Evolutionary conservation across 2,797 vertebrate species (phyloP).

Genomic region (Crocodylus rhombifer): DNA sequence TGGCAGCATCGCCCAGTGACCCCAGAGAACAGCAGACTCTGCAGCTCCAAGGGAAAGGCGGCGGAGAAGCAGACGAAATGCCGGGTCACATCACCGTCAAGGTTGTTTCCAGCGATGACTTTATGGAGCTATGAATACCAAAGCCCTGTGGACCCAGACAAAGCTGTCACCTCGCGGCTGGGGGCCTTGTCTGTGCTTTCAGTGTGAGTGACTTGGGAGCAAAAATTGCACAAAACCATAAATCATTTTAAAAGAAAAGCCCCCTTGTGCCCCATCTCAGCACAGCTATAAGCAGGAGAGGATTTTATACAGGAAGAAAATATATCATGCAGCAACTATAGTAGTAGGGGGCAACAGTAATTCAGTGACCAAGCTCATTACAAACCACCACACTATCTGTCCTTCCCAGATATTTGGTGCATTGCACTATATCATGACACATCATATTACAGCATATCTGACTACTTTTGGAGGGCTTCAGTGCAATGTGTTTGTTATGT

Average conservation of each 20-base stretch:
- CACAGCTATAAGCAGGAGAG: not conserved
- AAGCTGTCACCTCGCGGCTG: constrained; percentile 48
- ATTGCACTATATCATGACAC: not conserved
- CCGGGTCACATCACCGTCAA: constrained; percentile 87
- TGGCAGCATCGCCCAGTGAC: constrained; percentile 84
- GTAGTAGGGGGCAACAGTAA: not conserved
- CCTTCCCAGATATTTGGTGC: too few species aligned
- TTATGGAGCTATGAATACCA: constrained; percentile 86
- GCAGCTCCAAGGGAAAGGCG: constrained; percentile 84
- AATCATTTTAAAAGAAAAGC: constrained; percentile 8
- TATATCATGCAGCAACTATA: not conserved
- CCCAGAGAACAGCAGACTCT: constrained; percentile 80
- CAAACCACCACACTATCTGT: not conserved
- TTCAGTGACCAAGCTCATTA: not conserved
- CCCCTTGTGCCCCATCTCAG: not conserved
- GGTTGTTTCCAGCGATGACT: constrained; percentile 85
- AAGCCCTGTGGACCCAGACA: constrained; percentile 52
- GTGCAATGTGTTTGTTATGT: not conserved
- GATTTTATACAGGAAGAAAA: not conserved
- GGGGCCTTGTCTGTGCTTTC: constrained; percentile 41
- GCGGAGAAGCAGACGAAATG: constrained; percentile 81
- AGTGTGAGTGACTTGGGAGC: not conserved
- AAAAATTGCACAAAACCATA: not conserved
- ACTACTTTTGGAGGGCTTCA: not conserved
- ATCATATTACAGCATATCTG: not conserved